Evolutionary conservation across 2,113 vertebrate genomes (phyloP).

Genomic region (Ammospiza caudacuta): DNA sequence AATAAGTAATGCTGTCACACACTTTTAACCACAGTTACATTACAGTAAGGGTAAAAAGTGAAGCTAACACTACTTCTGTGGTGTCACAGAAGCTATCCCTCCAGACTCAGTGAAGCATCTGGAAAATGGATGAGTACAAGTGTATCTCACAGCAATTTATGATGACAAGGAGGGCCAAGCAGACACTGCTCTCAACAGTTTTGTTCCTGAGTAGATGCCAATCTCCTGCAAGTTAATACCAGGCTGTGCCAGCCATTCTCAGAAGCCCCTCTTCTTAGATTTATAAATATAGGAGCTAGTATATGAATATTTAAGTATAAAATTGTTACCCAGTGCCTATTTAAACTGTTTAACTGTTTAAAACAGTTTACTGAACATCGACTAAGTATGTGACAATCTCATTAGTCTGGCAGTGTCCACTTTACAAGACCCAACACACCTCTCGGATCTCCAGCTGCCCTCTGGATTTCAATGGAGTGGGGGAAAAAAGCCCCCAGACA

Average conservation of each 20-base stretch:
- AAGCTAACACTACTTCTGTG: neutral
- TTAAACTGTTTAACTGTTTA: neutral
- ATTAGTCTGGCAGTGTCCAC: neutral
- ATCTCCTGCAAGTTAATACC: neutral
- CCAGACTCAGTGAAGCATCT: neutral
- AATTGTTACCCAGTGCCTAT: neutral
- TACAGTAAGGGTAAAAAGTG: neutral
- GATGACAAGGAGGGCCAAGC: neutral
- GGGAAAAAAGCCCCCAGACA: accelerated
- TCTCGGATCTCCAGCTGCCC: neutral
- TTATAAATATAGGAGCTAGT: neutral
- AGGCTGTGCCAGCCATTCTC: neutral
- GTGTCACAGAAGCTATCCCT: neutral
- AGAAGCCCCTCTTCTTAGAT: neutral
- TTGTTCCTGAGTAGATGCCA: neutral
- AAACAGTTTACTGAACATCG: neutral
- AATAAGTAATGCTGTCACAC: neutral
- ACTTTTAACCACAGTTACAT: neutral
- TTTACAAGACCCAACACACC: neutral
- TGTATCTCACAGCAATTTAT: neutral
- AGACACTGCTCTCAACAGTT: neutral
- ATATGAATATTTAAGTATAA: neutral
- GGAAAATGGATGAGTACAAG: neutral
- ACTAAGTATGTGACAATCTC: neutral
- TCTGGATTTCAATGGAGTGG: neutral